phyloP scores from a whole-genome alignment of 2,888 invertebrate genomes.

The Carterocephalus palaemon region DNA sequence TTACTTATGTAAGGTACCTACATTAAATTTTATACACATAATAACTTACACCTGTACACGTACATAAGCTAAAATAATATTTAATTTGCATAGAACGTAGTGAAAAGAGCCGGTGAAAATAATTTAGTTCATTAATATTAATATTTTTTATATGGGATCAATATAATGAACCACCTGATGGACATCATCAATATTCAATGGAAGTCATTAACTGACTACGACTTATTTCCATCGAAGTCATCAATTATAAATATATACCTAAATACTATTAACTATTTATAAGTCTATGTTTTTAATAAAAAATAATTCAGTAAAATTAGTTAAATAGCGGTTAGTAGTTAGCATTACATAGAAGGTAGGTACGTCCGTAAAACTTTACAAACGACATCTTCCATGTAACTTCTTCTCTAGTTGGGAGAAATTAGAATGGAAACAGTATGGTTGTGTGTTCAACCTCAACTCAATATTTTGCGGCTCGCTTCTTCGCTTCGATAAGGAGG shows the following conservation, averaged over 20 bases:
- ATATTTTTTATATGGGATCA: conserved; percentile 5
- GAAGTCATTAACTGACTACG: conserved; percentile 5
- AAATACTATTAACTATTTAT: background rate
- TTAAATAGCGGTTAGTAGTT: too few relatives aligned
- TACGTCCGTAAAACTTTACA: too few relatives aligned
- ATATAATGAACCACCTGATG: conserved; percentile 11
- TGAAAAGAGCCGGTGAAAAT: conserved; percentile 2
- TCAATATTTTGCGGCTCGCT: conserved; percentile 8
- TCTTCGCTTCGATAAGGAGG: conserved; percentile 31
- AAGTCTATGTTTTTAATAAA: too few relatives aligned
- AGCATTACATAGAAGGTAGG: too few relatives aligned
- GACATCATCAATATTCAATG: conserved; percentile 9
- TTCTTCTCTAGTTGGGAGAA: too few relatives aligned
- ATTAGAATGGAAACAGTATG: too few relatives aligned
- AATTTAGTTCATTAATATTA: conserved; percentile 8
- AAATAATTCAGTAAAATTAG: too few relatives aligned
- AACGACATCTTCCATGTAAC: too few relatives aligned
- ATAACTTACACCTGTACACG: conserved; percentile 1
- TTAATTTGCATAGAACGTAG: conserved; percentile 2
- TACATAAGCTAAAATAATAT: background rate
- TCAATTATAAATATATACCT: too few relatives aligned
- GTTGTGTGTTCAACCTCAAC: conserved; percentile 5
- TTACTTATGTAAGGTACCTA: too few relatives aligned
- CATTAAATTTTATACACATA: too few relatives aligned
- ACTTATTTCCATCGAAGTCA: too few relatives aligned